These are phyloP conservation scores for Tipula confusa DNA, from an alignment of 2,888 invertebrate genomes.

Conservation along the genomic window DNA sequence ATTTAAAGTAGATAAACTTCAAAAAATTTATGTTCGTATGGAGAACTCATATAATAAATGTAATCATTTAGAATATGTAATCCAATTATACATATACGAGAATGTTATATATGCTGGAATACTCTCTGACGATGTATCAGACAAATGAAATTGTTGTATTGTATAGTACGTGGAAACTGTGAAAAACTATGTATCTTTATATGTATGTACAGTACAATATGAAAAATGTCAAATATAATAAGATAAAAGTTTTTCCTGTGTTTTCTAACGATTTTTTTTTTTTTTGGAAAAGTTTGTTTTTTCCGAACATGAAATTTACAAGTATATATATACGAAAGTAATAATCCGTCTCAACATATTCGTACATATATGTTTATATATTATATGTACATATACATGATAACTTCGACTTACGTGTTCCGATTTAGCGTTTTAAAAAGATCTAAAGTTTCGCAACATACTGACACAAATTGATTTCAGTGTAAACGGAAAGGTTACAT, in stretches of 20 bases:
- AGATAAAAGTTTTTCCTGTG: not conserved
- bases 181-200: not conserved
- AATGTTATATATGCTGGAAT: not conserved
- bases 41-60: not conserved
- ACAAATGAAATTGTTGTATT: not conserved
- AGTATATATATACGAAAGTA: not conserved
- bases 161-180: not conserved
- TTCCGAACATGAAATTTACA: conserved; percentile 15
- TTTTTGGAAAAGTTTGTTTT: not conserved
- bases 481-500: too few relatives aligned
- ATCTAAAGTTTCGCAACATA: too few relatives aligned
- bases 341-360: not conserved
- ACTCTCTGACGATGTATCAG: not conserved
- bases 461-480: too few relatives aligned
- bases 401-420: too few relatives aligned
- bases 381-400: too few relatives aligned
- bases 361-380: not conserved
- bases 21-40: not conserved
- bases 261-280: not conserved
- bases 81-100: not conserved
- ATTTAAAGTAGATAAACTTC: not conserved
- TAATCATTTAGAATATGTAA: conserved; percentile 20
- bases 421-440: too few relatives aligned
- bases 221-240: not conserved
- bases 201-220: not conserved